A percentile compares a stretch with the other conserved stretches of the same genome.
Conservation (phyloP, 2,888 invertebrate genomes). For the Hoplodrina ambigua region DNA sequence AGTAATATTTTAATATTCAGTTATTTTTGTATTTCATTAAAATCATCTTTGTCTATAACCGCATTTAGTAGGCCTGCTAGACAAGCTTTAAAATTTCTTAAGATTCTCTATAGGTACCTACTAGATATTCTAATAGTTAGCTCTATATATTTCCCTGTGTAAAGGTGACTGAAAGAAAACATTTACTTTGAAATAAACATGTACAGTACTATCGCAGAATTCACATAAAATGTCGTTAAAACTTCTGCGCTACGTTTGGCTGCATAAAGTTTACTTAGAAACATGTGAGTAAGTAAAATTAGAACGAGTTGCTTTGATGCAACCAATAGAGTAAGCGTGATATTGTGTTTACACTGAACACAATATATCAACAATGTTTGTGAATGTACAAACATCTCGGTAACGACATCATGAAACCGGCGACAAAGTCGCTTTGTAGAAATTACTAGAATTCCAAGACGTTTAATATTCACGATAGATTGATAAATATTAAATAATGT, state of each 20-base stretch:
- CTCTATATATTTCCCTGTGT: no score
- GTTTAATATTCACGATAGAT: slow-evolving; percentile 1
- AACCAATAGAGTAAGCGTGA: slow-evolving; percentile 33
- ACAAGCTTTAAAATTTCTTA: no score
- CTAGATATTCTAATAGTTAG: no score
- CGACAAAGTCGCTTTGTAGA: not conserved
- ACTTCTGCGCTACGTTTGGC: slow-evolving; percentile 29
- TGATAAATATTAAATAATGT: not conserved
- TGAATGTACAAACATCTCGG: slow-evolving; percentile 9
- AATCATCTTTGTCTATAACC: no score
- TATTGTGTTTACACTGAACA: slow-evolving; percentile 39
- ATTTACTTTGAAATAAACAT: slow-evolving; percentile 25
- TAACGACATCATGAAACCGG: not conserved
- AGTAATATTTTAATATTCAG: no score
- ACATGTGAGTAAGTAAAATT: slow-evolving; percentile 45
- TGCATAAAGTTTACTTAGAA: slow-evolving; percentile 49
- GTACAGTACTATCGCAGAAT: slow-evolving; percentile 14
- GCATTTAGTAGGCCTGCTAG: no score
- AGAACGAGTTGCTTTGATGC: slow-evolving; percentile 53
- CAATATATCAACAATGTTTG: not conserved
- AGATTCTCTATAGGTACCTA: no score
- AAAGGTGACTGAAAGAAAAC: slow-evolving; percentile 12
- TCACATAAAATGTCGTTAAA: slow-evolving; percentile 49
- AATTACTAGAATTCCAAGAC: not conserved
- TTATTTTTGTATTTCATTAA: no score